phyloP scores from a whole-genome alignment of 2,888 invertebrate species.

The Junonia oenone region DNA sequence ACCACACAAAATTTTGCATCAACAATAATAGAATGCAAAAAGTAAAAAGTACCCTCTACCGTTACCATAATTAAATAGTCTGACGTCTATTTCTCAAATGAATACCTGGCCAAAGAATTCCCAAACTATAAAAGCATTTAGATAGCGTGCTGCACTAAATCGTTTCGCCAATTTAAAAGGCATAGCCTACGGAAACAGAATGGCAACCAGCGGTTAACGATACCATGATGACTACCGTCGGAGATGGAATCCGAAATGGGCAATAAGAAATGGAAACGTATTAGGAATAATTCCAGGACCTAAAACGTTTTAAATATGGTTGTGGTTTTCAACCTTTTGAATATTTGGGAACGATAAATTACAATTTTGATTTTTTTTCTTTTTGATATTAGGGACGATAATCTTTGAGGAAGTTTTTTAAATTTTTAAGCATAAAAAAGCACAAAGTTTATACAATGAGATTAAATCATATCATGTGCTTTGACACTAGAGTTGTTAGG shows the following conservation, averaged over 20 bases:
- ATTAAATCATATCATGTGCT: no score
- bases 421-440: no score
- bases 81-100: background rate
- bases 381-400: no score
- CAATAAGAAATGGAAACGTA: slow-evolving; percentile 40
- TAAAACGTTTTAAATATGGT: slow-evolving; percentile 36
- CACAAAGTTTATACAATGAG: no score
- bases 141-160: slow-evolving; percentile 37
- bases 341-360: background rate
- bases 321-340: background rate
- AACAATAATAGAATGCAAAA: no score
- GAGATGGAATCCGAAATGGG: slow-evolving; percentile 35
- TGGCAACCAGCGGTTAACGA: slow-evolving; percentile 55
- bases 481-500: no score
- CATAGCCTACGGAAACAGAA: slow-evolving; percentile 55
- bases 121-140: slow-evolving; percentile 18
- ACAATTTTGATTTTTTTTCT: no score
- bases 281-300: slow-evolving; percentile 43
- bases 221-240: slow-evolving; percentile 53
- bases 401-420: no score
- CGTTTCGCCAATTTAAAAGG: slow-evolving; percentile 40
- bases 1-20: no score
- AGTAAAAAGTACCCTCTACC: no score
- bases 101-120: background rate
- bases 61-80: background rate